Percentiles rank a stretch among this genome's conserved stretches.
Conservation (phyloP, 2,797 vertebrate species). For the Sandelia bainsii region DNA sequence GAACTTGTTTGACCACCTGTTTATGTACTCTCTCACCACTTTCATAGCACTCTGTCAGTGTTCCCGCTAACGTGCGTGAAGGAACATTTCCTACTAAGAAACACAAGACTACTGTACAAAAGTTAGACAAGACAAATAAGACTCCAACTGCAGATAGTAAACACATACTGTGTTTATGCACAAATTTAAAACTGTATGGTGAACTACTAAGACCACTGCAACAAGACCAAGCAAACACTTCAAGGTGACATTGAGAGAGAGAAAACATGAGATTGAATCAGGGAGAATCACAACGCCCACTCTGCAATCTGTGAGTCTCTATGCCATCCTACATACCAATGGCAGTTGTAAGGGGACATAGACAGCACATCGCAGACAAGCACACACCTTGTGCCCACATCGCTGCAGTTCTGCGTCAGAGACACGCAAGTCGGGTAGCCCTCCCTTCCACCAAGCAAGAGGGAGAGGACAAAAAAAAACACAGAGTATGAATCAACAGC, state of each 20-base stretch:
- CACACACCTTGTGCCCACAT: conserved; percentile 82
- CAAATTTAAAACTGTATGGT: conserved; percentile 28
- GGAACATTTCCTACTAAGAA: conserved; percentile 3
- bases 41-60: not conserved
- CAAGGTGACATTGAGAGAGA: conserved; percentile 42
- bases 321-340: conserved; percentile 69
- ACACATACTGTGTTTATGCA: conserved; percentile 6
- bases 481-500: conserved; percentile 76
- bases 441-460: conserved; percentile 67
- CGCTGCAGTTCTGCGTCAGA: conserved; percentile 83
- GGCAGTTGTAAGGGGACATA: conserved; percentile 64
- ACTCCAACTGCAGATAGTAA: conserved; percentile 10
- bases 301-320: conserved; percentile 77
- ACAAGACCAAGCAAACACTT: conserved; percentile 31
- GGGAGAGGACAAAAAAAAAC: conserved; percentile 57
- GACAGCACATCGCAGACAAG: conserved; percentile 65
- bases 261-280: conserved; percentile 51
- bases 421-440: conserved; percentile 75
- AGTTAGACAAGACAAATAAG: not conserved
- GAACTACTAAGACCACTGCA: conserved; percentile 36
- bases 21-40: not conserved
- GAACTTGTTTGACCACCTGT: conserved; percentile 36
- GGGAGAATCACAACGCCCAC: conserved; percentile 81
- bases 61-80: conserved; percentile 17
- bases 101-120: conserved; percentile 9